Evolutionary conservation across 2,113 vertebrate species (phyloP), one percentile per base, ranked within the genome.

Genomic region (Serilophus lunatus): DNA sequence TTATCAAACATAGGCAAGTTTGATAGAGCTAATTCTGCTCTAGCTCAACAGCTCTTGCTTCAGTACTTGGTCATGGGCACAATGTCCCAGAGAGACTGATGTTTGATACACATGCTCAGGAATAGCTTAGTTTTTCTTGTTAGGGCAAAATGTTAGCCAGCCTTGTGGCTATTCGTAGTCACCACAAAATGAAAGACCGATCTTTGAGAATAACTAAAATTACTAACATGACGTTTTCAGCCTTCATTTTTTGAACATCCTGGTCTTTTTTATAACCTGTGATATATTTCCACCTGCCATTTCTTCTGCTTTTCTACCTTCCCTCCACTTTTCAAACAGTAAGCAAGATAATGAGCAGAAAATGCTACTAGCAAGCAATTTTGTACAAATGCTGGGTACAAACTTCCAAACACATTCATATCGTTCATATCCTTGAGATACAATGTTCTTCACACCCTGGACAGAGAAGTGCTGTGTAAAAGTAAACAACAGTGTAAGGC

Each of bases 111-210:
- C 6, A 1, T 17, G 47, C 9, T 69, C 45, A 60, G 63, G 40
- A 47, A 5, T 0, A 75, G 6, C 0, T 0, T 6, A 18, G 35
- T 1, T 64, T 72, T 16, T n/a, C n/a, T n/a, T 17, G 6, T 50
- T 50, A 33, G 28, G 18, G 6, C 22, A 57, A 65, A 65, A 50
- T 18, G 18, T 17, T 71, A 44, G 16, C 15, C 3, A 3, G 5
- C 59, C 13, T 8, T 31, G 12, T 31, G 19, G 11, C 8, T 38
- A 24, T 22, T 77, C 35, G 31, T 6, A 57, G 35, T 7, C 1
- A 1, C 33, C 22, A 31, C 2, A 0, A 63, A 91, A 87, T 2
- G 3, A 63, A 75, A 49, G n/a, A 36, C 13, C 25, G 5, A 63
- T 63, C 5, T 57, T 76, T 63, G 8, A 75, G 19, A 70, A 64